Evolutionary conservation across 2,113 vertebrate genomes (phyloP), one percentile per base, ranked within the genome.

Genomic region (Chionomys nivalis): DNA sequence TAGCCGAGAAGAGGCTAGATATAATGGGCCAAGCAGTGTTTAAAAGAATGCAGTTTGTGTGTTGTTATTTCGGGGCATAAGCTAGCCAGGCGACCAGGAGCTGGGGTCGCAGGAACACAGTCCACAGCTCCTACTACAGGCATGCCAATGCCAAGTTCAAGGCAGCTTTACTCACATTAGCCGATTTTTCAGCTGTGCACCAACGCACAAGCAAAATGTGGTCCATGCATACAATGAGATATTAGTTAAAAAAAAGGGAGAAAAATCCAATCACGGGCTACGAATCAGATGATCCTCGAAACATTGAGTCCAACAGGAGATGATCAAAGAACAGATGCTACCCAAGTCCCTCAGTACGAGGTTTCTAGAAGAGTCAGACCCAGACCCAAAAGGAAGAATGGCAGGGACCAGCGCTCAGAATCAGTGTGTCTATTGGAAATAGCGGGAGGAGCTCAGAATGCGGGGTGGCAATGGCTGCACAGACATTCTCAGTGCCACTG

Each of bases 381-480:
- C 6, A 65, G 28, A 79, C 19, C 61, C 8, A 42, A 8, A 72
- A 78, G 42, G 90, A 10, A 73, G 63, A 8, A 52, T 0, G 17
- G 17, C 6, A 8, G 4, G 61, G 24, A 12, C 17, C 47, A 21
- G 9, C 2, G 6, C 24, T 65, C 33, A 23, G 55, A 42, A 2
- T 14, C 63, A 26, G 11, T 24, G 17, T 66, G 66, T 86, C 49
- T 8, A 4, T 47, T 39, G 6, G 78, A 63, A 12, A 33, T 8
- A 36, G 28, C 16, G 16, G 26, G 5, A 70, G 52, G 58, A 47
- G 36, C 68, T 44, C 39, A 36, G 24, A 44, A 42, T 10, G 13
- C 0, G 13, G 24, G 5, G 2, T 13, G 6, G 49, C 24, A 10
- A 63, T 1, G 8, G 36, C 13, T 36, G 16, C 3, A 33, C 44